Base-by-base conservation (phyloP, 2,113 vertebrate species). In the Nymphicus hollandicus region DNA sequence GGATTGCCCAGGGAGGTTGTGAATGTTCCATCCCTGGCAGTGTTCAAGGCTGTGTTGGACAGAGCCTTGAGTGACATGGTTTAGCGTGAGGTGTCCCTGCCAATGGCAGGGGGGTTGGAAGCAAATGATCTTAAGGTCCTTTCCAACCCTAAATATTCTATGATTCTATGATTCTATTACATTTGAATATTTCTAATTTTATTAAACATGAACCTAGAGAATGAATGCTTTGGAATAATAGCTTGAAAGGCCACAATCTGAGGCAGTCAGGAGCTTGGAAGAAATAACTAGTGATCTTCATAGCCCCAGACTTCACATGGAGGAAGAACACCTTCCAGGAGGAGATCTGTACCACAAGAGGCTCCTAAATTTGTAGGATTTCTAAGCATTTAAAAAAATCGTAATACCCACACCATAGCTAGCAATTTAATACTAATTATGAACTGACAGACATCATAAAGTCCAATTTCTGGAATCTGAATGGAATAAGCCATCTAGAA, bases 381-480 rank as follows among this genome's bases (percentile, higher is more conserved):
- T 88, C 50, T 39, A 60, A 52, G 41, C 22, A 43, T 81, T 74
- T 68, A 28, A 35, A 41, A 65, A 61, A 5, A 81, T 69, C 35
- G 29, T 56, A 63, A 56, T 56, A 60, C 41, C 27, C 28, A 29
- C 76, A 53, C 27, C 27, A 17, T 2, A 82, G 50, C 17, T 53
- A 58, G 61, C 1, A 23, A 85, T 65, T 78, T 64, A 52, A 22
- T 66, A 41, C 25, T 81, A 85, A 68, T 81, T 84, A 61, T n/a
- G 76, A 96, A 37, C 64, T 86, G 82, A 69, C 65, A 92, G 91
- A 97, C 73, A 91, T 37, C 50, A 85, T 87, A 49, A 87, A 85
- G 47, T 61, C 47, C 58, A 60, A 8, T 87, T 94, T 95, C 83
- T 86, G 71, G 47, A 63, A 64, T 91, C 17, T 52, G 73, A 92